Conservation (phyloP, 2,888 invertebrate species). For the Cerceris rybyensis region DNA sequence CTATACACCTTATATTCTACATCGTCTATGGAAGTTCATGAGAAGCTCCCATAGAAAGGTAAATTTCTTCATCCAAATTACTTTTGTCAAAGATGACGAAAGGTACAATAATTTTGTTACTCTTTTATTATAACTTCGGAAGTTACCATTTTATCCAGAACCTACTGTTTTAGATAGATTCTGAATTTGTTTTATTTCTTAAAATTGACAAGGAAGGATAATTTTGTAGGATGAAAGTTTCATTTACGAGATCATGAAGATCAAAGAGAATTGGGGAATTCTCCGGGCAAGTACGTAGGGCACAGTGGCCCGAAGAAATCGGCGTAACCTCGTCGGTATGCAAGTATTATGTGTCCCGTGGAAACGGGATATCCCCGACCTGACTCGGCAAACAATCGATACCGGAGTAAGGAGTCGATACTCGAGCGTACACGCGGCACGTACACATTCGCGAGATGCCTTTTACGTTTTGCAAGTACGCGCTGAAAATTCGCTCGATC, state of each 20-base stretch:
- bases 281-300: conserved; percentile 16
- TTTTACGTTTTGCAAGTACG: background rate
- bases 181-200: no score
- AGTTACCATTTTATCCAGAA: no score
- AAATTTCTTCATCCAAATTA: no score
- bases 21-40: no score
- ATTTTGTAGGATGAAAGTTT: no score
- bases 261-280: conserved; percentile 6
- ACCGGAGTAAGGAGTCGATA: conserved; percentile 66
- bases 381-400: conserved; percentile 78
- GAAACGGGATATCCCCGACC: conserved; percentile 79
- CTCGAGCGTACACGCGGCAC: conserved; percentile 52
- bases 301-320: conserved; percentile 51
- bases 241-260: background rate
- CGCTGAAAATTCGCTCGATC: conserved; percentile 16
- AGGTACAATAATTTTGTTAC: no score
- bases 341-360: conserved; percentile 78
- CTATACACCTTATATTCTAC: no score
- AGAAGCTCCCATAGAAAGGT: no score
- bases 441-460: background rate
- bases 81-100: no score
- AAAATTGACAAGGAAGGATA: no score
- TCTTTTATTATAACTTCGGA: no score
- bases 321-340: conserved; percentile 74
- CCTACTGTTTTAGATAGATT: no score